Evolutionary conservation across 2,797 vertebrate species (phyloP), one percentile per base, ranked within the genome.

Genomic region (Pagetopsis macropterus): DNA sequence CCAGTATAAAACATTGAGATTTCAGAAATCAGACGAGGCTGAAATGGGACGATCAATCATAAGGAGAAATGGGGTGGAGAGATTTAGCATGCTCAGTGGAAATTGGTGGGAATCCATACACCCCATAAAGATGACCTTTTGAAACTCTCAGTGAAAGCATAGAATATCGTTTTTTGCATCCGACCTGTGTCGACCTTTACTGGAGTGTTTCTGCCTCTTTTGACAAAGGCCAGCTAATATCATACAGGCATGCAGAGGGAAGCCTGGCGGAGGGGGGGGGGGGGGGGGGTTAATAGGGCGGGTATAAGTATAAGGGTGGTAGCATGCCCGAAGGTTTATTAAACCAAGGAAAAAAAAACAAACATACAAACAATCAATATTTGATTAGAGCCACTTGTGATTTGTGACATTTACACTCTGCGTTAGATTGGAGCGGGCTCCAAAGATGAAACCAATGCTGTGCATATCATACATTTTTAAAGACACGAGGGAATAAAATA

Each of bases 381-480:
- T 93, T 93, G 84, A 94, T 93, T 84, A 81, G 70, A 86, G 72
- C 59, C 76, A 81, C 79, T 87, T 83, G 70, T 54, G 71, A 76
- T 82, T 83, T 51, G 62, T 66, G 79, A 80, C 64, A 58, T 72
- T 84, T 83, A 72, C 55, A 12, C 76, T 76, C 78, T 10, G 52
- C 54, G 31, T 84, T 79, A 69, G 61, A 69, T 82, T 11, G 55
- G 48, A 43, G 52, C 16, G 13, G 59, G 59, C 84, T 88, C 83
- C 4, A 9, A 54, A 85, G 83, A 91, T 68, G 56, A 81, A 88
- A 79, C 74, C 23, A 80, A 84, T 75, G 49, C 70, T 73, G 85
- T 85, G 84, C 68, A 75, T 76, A 73, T 89, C 84, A 87, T 91
- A n/a, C 63, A 93, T 93, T 88, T 88, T 90, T 90, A 90, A 92